These are phyloP conservation scores for Fundulus diaphanus DNA, from an alignment of 2,797 vertebrate genomes.

Conservation along the genomic window DNA sequence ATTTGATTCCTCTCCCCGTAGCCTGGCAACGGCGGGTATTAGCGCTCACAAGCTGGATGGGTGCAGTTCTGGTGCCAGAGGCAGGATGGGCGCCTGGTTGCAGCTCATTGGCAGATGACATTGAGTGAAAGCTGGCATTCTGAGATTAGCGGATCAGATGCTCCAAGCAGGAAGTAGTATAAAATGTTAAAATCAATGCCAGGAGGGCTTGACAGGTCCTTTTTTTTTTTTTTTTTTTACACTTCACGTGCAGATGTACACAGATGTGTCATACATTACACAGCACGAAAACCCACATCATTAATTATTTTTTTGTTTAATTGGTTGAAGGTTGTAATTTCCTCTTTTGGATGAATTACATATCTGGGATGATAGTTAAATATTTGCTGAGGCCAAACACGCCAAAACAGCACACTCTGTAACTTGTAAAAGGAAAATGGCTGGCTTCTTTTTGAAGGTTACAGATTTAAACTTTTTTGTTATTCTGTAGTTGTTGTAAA, in stretches of 20 bases:
- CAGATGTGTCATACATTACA: slow-evolving; percentile 50
- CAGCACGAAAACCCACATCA: slow-evolving; percentile 40
- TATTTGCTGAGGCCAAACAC: slow-evolving; percentile 24
- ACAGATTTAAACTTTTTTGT: slow-evolving; percentile 10
- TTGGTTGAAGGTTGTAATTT: slow-evolving; percentile 14
- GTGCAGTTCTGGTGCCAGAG: slow-evolving; percentile 78
- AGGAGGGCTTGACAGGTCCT: slow-evolving; percentile 62
- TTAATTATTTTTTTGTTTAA: slow-evolving; percentile 25
- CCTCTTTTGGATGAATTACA: slow-evolving; percentile 24
- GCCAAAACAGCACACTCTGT: slow-evolving; percentile 27
- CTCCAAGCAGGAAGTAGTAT: slow-evolving; percentile 71
- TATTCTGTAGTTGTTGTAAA: neutral
- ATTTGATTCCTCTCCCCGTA: slow-evolving; percentile 78
- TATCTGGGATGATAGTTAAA: neutral
- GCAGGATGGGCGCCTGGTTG: slow-evolving; percentile 78
- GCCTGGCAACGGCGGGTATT: slow-evolving; percentile 81
- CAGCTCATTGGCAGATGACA: slow-evolving; percentile 84
- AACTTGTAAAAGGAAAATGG: slow-evolving; percentile 52
- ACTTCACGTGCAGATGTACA: slow-evolving; percentile 62
- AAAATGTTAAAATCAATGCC: slow-evolving; percentile 75
- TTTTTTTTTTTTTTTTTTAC: too few species aligned
- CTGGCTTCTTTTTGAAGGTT: slow-evolving; percentile 52
- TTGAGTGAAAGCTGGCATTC: slow-evolving; percentile 79
- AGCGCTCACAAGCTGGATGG: slow-evolving; percentile 74
- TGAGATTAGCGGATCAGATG: slow-evolving; percentile 83